phyloP scores from a whole-genome alignment of 2,888 invertebrate genomes.

The Gibbula magus region DNA sequence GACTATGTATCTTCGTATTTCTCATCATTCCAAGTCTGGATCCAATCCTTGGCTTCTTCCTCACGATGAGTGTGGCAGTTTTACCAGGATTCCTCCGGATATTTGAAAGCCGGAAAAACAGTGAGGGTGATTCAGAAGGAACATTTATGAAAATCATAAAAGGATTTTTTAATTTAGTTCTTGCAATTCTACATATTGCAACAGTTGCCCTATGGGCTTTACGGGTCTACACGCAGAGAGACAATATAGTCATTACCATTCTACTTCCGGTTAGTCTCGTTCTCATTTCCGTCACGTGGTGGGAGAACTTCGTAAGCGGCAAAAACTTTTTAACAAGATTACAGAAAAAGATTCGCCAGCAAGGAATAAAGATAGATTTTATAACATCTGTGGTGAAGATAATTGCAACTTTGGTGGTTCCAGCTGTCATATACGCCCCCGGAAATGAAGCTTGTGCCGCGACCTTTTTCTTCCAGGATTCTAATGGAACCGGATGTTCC shows the following conservation, averaged over 20 bases:
- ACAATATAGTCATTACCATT: constrained; percentile 77
- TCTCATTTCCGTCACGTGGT: constrained; percentile 94
- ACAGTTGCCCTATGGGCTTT: constrained; percentile 44
- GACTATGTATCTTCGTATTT: constrained; percentile 55
- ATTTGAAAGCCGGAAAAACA: constrained; percentile 25
- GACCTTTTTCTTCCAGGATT: constrained; percentile 41
- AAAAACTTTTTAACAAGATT: constrained; percentile 23
- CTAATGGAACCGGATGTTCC: constrained; percentile 32
- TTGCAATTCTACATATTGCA: constrained; percentile 41
- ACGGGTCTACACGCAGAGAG: constrained; percentile 6
- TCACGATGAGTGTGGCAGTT: constrained; percentile 44
- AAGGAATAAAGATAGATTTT: constrained; percentile 33
- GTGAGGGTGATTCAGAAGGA: not conserved
- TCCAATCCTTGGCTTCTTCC: constrained; percentile 48
- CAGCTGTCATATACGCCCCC: constrained; percentile 45
- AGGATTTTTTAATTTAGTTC: constrained; percentile 36
- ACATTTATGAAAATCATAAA: constrained; percentile 23
- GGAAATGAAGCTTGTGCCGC: constrained; percentile 42
- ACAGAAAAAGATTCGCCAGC: not conserved
- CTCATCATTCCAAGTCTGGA: constrained; percentile 58
- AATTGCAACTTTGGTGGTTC: constrained; percentile 48
- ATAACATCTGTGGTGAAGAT: constrained; percentile 53
- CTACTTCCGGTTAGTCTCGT: constrained; percentile 86
- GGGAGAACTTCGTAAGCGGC: constrained; percentile 92
- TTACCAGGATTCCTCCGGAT: constrained; percentile 51